A percentile compares a stretch with the other conserved stretches of the same genome.
Evolutionary conservation across 1,140 invertebrate species (phyloP).

Genomic region (Nephila pilipes): DNA sequence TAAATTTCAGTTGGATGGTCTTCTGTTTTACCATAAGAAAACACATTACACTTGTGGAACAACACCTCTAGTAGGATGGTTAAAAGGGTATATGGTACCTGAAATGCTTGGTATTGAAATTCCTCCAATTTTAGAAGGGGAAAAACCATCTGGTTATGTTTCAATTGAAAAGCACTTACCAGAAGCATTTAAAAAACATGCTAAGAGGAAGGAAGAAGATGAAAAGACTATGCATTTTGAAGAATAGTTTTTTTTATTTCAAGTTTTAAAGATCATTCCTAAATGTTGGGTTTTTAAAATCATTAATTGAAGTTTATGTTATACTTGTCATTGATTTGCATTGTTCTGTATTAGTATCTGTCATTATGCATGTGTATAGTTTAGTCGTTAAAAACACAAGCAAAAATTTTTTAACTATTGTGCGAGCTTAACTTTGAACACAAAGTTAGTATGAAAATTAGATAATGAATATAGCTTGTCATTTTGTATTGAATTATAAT

Average conservation of each 20-base stretch:
- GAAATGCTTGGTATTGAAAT: constrained; percentile 87
- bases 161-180: constrained; percentile 80
- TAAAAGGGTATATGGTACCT: constrained; percentile 92
- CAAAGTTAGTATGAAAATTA: no score
- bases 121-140: constrained; percentile 80
- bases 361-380: not conserved
- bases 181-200: constrained; percentile 55
- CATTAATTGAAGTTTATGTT: not conserved
- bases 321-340: not conserved
- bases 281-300: not conserved
- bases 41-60: constrained; percentile 88
- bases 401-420: no score
- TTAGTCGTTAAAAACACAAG: no score
- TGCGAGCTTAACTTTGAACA: no score
- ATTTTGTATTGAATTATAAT: no score
- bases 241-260: constrained; percentile 1
- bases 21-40: constrained; percentile 91
- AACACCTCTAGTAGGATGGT: constrained; percentile 93
- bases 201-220: constrained; percentile 65
- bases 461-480: no score
- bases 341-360: not conserved
- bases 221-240: constrained; percentile 61
- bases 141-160: constrained; percentile 81
- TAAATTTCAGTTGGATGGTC: constrained; percentile 85
- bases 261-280: not conserved